Evolutionary conservation across 2,113 vertebrate species (phyloP).

Genomic region (Heterocephalus glaber): DNA sequence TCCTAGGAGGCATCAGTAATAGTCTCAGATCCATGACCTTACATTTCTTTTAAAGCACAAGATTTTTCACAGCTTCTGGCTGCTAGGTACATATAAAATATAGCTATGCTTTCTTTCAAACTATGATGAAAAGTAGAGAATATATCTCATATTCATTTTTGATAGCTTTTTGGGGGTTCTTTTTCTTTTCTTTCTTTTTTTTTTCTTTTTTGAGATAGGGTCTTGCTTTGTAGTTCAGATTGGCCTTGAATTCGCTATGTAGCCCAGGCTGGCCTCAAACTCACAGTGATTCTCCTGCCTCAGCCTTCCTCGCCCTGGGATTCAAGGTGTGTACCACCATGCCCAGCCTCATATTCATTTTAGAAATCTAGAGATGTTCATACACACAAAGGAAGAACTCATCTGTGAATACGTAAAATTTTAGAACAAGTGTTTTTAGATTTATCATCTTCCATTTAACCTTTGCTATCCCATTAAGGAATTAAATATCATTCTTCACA

Average conservation of each 20-base stretch:
- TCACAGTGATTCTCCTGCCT: too few species aligned
- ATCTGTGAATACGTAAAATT: slow-evolving; percentile 34
- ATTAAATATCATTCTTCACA: slow-evolving; percentile 61
- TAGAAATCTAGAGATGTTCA: background rate
- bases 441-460: slow-evolving; percentile 76
- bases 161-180: too few species aligned
- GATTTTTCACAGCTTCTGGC: slow-evolving; percentile 61
- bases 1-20: slow-evolving; percentile 61
- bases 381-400: slow-evolving; percentile 5
- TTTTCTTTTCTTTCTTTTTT: too few species aligned
- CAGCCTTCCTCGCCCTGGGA: too few species aligned
- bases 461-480: slow-evolving; percentile 62
- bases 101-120: slow-evolving; percentile 60
- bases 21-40: slow-evolving; percentile 51
- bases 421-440: slow-evolving; percentile 58
- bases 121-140: slow-evolving; percentile 48
- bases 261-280: too few species aligned
- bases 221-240: too few species aligned
- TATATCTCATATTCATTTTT: background rate
- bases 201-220: too few species aligned
- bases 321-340: too few species aligned
- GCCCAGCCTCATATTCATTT: background rate
- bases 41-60: slow-evolving; percentile 46
- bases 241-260: too few species aligned
- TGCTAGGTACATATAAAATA: slow-evolving; percentile 64